Evolutionary conservation across 2,113 vertebrate genomes (phyloP).

Genomic region (Cryptoleucopteryx plumbea): DNA sequence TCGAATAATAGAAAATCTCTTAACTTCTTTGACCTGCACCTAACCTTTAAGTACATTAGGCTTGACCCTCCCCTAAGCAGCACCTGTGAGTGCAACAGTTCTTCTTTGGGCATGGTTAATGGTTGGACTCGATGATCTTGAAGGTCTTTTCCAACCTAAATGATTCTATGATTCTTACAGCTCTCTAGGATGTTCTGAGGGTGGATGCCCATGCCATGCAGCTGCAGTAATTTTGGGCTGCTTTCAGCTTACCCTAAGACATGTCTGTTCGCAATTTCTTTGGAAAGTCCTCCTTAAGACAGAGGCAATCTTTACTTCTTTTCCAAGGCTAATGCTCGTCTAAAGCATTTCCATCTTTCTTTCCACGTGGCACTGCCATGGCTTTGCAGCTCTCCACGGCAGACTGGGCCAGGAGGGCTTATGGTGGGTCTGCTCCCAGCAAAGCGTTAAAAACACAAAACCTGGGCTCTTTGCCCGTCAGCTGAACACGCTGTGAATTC

Average conservation of each 20-base stretch:
- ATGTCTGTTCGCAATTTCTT: background rate
- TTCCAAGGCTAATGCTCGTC: background rate
- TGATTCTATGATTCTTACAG: background rate
- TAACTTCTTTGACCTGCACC: background rate
- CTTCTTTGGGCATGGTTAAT: background rate
- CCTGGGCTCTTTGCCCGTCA: background rate
- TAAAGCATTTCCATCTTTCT: background rate
- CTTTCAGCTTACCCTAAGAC: background rate
- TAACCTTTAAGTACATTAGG: background rate
- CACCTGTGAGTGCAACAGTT: background rate
- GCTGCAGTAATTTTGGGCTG: background rate
- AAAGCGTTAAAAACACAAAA: background rate
- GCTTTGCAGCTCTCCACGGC: background rate
- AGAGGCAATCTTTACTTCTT: background rate
- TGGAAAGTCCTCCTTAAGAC: background rate
- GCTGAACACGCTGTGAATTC: background rate
- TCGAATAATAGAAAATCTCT: background rate
- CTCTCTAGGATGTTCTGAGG: background rate
- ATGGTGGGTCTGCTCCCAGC: fast-evolving
- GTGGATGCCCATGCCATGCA: background rate
- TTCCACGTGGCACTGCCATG: fast-evolving
- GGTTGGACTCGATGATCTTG: too few species aligned
- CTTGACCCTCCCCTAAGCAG: background rate
- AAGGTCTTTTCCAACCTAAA: too few species aligned
- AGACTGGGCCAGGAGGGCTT: background rate